These are phyloP conservation scores for Clarias pachynema DNA, from an alignment of 2,797 vertebrate species.

Conservation along the genomic window DNA sequence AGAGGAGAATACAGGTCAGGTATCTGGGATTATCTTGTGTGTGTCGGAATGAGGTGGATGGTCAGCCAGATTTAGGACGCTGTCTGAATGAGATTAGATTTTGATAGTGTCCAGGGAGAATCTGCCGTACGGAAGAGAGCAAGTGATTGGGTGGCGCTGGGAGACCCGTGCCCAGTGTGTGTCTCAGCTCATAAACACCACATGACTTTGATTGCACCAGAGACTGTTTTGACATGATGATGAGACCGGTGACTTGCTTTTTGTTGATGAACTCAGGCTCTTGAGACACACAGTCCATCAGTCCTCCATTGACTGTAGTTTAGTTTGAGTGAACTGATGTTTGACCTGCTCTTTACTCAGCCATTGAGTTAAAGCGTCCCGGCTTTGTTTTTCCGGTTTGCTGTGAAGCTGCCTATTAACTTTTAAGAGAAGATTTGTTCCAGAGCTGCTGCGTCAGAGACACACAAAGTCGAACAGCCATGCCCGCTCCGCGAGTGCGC, in stretches of 20 bases:
- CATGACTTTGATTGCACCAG: slow-evolving; percentile 55
- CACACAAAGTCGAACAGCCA: slow-evolving; percentile 45
- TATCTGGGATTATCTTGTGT: slow-evolving; percentile 56
- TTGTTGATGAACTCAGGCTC: slow-evolving; percentile 61
- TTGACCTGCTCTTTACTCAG: slow-evolving; percentile 3
- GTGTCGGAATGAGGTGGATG: slow-evolving; percentile 29
- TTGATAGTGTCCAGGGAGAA: slow-evolving; percentile 23
- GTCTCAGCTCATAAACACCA: slow-evolving; percentile 50
- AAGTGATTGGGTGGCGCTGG: not conserved
- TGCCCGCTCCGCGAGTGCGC: slow-evolving; percentile 64
- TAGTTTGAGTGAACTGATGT: not conserved
- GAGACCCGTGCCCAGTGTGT: slow-evolving; percentile 56
- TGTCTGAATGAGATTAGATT: slow-evolving; percentile 34
- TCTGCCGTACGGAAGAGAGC: slow-evolving; percentile 27
- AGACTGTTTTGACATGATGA: slow-evolving; percentile 42
- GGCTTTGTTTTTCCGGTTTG: slow-evolving; percentile 8
- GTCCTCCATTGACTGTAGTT: slow-evolving; percentile 27
- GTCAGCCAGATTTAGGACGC: slow-evolving; percentile 14
- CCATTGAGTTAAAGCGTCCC: not conserved
- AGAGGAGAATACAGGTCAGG: slow-evolving; percentile 45
- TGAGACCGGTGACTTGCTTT: slow-evolving; percentile 43
- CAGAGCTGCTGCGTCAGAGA: too few relatives aligned
- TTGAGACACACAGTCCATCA: slow-evolving; percentile 36
- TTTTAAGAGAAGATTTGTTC: not conserved
- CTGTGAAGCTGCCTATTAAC: slow-evolving; percentile 2